Evolutionary conservation across 2,888 invertebrate species (phyloP).

Genomic region (Cantharis rustica): DNA sequence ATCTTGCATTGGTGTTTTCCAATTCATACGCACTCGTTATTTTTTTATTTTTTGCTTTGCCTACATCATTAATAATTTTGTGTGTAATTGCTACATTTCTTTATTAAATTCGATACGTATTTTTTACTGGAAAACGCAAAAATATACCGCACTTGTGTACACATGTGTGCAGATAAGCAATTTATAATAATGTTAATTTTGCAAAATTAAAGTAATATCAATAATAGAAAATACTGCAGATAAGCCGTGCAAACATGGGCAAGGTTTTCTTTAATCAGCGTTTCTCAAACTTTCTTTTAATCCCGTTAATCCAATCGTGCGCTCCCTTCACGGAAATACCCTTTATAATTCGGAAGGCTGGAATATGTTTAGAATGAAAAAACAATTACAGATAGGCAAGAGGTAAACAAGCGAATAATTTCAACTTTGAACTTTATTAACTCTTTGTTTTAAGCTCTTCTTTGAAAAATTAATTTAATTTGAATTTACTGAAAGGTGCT

Average conservation of each 20-base stretch:
- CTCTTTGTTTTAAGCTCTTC: background rate
- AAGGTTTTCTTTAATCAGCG: background rate
- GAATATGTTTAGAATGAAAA: background rate
- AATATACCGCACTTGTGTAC: background rate
- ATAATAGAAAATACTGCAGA: background rate
- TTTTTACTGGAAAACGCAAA: background rate
- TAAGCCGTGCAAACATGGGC: background rate
- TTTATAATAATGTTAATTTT: background rate
- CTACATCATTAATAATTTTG: background rate
- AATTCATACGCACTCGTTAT: background rate
- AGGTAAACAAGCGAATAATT: background rate
- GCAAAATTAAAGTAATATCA: background rate
- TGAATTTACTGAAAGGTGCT: background rate
- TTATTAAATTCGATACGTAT: background rate
- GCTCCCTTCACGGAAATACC: too few species aligned
- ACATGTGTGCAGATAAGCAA: background rate
- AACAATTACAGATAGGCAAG: too few species aligned
- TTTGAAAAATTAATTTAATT: background rate
- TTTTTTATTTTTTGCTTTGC: background rate
- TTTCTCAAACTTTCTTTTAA: too few species aligned
- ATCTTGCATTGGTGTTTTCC: background rate
- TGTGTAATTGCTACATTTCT: background rate
- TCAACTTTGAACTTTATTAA: background rate
- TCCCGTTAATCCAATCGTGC: too few species aligned
- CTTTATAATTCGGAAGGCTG: too few species aligned